phyloP scores from a whole-genome alignment of 23 tunicate species.

The Styela clava region DNA sequence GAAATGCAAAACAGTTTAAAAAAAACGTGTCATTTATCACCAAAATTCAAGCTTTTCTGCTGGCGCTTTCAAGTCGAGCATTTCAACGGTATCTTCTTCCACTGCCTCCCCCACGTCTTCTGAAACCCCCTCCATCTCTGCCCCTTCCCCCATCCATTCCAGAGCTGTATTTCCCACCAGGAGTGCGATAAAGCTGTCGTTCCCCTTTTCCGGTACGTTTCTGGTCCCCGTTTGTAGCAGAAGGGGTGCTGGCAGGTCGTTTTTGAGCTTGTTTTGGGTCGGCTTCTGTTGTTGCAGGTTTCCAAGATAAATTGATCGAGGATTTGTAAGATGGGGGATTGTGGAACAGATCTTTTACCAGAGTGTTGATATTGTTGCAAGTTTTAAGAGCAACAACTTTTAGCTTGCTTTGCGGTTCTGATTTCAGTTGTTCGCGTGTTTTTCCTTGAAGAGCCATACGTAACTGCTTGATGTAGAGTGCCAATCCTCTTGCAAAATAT shows the following conservation, averaged over 20 bases:
- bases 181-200: conserved; percentile 68
- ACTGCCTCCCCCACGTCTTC: conserved; percentile 17
- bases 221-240: conserved; percentile 33
- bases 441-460: conserved; percentile 70
- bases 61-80: no score
- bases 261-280: conserved; percentile 30
- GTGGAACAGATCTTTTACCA: conserved; percentile 82
- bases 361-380: conserved; percentile 87
- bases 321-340: conserved; percentile 86
- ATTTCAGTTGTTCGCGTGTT: conserved; percentile 47
- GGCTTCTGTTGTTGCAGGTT: conserved; percentile 32
- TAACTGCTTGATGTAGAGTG: conserved; percentile 77
- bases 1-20: no score
- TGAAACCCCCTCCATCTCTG: conserved; percentile 18
- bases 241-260: conserved; percentile 35
- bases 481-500: conserved; percentile 86
- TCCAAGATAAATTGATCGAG: conserved; percentile 60
- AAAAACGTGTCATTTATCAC: no score
- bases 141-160: conserved; percentile 43
- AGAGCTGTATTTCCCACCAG: conserved; percentile 87
- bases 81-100: conserved; percentile 12
- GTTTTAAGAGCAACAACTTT: conserved; percentile 80
- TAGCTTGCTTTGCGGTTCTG: conserved; percentile 58
- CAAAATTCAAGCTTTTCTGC: no score
- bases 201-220: conserved; percentile 63